Evolutionary conservation across 1,140 invertebrate genomes (phyloP), one percentile per base, ranked within the genome.

Genomic region (Scaptomyza graminum): DNA sequence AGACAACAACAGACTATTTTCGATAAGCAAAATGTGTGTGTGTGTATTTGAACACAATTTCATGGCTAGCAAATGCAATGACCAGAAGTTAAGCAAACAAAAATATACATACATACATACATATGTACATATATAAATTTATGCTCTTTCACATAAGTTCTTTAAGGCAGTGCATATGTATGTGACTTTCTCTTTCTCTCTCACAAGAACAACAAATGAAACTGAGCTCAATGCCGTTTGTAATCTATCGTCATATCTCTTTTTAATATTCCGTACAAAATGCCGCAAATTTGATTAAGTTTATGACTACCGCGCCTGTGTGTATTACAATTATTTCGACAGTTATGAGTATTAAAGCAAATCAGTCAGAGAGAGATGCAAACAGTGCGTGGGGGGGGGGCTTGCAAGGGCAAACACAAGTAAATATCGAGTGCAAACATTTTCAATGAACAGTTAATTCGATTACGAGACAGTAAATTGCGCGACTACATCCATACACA

Each of bases 381-480:
- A 44, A 47, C 18, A 13, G 37, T 25, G 31, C 52, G 34, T 22
- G 16, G 60, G 50, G 49, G 15, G n/a, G 63, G 50, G 52, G n/a
- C n/a, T n/a, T 22, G 37, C 47, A 67, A 25, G 57, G 16, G 37
- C 75, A 75, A 76, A 82, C 78, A 81, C 73, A 82, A 77, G 81
- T 87, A 76, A 78, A 78, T 69, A 79, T 60, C 44, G 66, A 85
- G 81, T 57, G 55, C 62, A 85, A 85, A 77, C 46, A 65, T 39
- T 54, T 72, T 76, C 66, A 75, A 65, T 80, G 41, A n/a, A 16
- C 9, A 47, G 71, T 61, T 66, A 62, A 66, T 31, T 62, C 28
- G 70, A 74, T 66, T 77, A 57, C 47, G 34, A 50, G 41, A 47
- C 15, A 61, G 41, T 49, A 41, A 61, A 55, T 67, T 76, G 51